These are phyloP conservation scores for Catagonus wagneri DNA, from an alignment of 2,113 vertebrate genomes.

Conservation along the genomic window DNA sequence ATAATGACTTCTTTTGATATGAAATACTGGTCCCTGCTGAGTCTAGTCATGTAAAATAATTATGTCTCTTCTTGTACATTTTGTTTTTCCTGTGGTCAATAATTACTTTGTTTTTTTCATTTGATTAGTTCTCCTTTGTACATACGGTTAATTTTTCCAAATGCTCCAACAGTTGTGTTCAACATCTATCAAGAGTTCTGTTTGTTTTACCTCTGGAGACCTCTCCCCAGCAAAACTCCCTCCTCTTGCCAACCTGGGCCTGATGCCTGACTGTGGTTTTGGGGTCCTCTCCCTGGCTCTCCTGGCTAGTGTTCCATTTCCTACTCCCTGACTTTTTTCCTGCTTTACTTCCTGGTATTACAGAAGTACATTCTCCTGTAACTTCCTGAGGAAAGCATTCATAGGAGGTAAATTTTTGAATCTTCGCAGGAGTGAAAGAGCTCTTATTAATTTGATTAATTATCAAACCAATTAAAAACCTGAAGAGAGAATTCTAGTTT, in stretches of 20 bases:
- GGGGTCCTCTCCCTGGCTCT: background rate
- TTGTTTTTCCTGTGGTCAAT: constrained; percentile 57
- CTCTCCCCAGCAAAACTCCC: background rate
- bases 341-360: background rate
- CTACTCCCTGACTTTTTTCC: background rate
- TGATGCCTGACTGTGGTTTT: background rate
- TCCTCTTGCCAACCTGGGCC: background rate
- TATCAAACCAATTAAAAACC: background rate
- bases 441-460: background rate
- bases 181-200: background rate
- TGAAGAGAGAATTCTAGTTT: background rate
- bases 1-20: constrained; percentile 55
- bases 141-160: constrained; percentile 32
- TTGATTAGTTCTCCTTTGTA: constrained; percentile 34
- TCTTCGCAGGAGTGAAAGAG: background rate
- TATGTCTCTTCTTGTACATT: constrained; percentile 56
- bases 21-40: constrained; percentile 14
- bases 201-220: background rate
- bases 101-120: constrained; percentile 57
- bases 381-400: background rate
- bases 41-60: constrained; percentile 55
- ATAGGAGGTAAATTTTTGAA: background rate
- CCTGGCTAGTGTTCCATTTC: background rate
- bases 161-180: background rate
- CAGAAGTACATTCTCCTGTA: background rate